phyloP scores from a whole-genome alignment of 2,113 vertebrate species.

The Speoplatyrhinus poulsoni region DNA sequence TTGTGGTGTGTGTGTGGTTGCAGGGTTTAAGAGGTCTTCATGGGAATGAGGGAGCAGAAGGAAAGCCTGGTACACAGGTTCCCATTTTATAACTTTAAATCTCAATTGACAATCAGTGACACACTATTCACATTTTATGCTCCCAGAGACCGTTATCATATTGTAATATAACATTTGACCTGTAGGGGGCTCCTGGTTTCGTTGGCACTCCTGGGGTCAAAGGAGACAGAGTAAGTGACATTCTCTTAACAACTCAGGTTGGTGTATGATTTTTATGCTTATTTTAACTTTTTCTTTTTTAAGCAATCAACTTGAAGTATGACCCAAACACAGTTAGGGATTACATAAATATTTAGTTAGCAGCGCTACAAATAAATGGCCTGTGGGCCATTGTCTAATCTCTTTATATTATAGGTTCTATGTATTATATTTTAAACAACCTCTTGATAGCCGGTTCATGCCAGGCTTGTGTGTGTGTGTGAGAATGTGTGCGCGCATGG shows the following conservation, averaged over 20 bases:
- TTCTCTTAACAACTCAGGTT: not conserved
- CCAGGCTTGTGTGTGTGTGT: no score
- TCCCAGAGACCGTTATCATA: not conserved
- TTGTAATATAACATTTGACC: slow-evolving; percentile 13
- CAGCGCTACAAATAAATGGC: no score
- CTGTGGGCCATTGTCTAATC: no score
- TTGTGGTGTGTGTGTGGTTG: slow-evolving; percentile 4
- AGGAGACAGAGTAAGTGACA: slow-evolving; percentile 73
- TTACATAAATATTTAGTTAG: no score
- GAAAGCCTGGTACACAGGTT: slow-evolving; percentile 80
- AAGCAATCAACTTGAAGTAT: not conserved
- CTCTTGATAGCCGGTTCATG: no score
- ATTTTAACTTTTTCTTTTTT: not conserved
- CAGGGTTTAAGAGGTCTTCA: slow-evolving; percentile 75
- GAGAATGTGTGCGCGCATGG: no score
- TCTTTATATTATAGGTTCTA: no score
- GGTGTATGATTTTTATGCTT: no score
- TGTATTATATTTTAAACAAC: no score
- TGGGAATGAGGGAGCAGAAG: slow-evolving; percentile 74
- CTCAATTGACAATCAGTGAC: not conserved
- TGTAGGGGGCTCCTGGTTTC: slow-evolving; percentile 71
- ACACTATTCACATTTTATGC: slow-evolving; percentile 2
- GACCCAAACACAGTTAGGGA: no score
- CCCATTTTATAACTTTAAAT: slow-evolving; percentile 71
- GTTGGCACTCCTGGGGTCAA: slow-evolving; percentile 64